These are phyloP conservation scores for Drosophila prostipennis DNA, from an alignment of 2,888 invertebrate genomes.

Conservation along the genomic window DNA sequence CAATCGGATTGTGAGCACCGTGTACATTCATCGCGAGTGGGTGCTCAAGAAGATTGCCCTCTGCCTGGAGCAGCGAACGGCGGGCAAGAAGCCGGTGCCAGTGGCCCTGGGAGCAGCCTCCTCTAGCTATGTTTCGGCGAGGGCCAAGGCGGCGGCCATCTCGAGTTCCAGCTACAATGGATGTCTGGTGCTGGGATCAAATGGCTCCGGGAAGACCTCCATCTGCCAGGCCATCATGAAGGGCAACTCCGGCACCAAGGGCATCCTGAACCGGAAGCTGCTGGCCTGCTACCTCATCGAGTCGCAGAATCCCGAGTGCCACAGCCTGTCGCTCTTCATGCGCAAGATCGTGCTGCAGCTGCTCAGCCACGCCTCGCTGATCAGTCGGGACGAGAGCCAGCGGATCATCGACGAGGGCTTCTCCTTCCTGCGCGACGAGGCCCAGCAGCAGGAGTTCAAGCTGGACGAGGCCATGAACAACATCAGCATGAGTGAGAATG, in stretches of 20 bases:
- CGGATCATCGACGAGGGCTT: conserved; percentile 81
- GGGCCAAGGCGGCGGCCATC: conserved; percentile 80
- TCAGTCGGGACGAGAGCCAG: conserved; percentile 79
- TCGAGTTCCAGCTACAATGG: conserved; percentile 87
- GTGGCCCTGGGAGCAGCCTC: conserved; percentile 64
- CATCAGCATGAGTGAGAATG: conserved; percentile 81
- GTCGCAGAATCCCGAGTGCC: conserved; percentile 93
- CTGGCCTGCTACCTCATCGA: conserved; percentile 95
- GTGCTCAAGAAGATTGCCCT: conserved; percentile 96
- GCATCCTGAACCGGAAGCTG: conserved; percentile 88
- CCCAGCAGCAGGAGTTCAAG: conserved; percentile 81
- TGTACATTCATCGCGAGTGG: conserved; percentile 91
- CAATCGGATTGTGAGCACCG: conserved; percentile 69
- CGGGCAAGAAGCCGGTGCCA: conserved; percentile 87
- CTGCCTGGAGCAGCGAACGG: conserved; percentile 94
- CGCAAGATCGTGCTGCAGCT: conserved; percentile 93
- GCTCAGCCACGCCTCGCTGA: conserved; percentile 87
- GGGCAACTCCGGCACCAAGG: conserved; percentile 84
- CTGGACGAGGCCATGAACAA: conserved; percentile 81
- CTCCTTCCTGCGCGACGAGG: conserved; percentile 81
- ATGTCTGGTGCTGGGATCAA: conserved; percentile 94
- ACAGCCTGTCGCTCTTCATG: conserved; percentile 94
- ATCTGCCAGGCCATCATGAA: conserved; percentile 89
- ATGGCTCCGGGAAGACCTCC: conserved; percentile 97
- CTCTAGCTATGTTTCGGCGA: conserved; percentile 74